Percentiles rank a stretch among this genome's conserved stretches.
phyloP scores from a whole-genome alignment of 2,797 vertebrate genomes.

The Lithobates pipiens region DNA sequence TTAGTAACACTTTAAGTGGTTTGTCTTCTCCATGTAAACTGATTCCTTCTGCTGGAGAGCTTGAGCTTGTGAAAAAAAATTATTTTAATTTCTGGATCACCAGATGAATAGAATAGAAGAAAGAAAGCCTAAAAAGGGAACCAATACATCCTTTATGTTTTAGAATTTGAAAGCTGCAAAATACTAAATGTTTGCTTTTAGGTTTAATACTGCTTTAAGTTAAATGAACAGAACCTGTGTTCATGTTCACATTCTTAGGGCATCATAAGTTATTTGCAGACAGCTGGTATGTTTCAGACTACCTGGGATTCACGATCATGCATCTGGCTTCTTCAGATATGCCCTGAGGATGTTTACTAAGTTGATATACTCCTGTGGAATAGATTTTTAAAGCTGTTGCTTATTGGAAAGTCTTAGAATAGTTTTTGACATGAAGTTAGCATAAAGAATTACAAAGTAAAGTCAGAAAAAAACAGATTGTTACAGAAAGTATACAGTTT shows the following conservation, averaged over 20 bases:
- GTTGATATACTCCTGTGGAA: conserved; percentile 37
- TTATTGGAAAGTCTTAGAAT: background rate
- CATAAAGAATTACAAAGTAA: background rate
- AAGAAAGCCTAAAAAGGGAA: no score
- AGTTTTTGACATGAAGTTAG: background rate
- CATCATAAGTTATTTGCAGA: conserved; percentile 4
- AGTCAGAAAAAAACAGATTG: background rate
- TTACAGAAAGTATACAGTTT: background rate
- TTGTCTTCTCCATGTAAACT: no score
- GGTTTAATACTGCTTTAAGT: background rate
- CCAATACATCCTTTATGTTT: no score
- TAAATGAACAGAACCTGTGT: background rate
- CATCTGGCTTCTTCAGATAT: conserved; percentile 31
- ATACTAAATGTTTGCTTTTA: no score
- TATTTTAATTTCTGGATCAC: no score
- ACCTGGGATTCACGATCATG: conserved; percentile 21
- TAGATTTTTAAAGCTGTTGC: conserved; percentile 34
- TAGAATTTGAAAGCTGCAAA: no score
- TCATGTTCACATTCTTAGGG: background rate
- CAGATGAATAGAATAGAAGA: no score
- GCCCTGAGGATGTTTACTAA: conserved; percentile 47
- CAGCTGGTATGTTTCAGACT: conserved; percentile 41
- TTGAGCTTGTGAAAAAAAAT: no score
- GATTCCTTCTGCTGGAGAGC: no score
- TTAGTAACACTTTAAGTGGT: no score